Conservation (phyloP, 2,797 vertebrate genomes). For the Dermochelys coriacea region DNA sequence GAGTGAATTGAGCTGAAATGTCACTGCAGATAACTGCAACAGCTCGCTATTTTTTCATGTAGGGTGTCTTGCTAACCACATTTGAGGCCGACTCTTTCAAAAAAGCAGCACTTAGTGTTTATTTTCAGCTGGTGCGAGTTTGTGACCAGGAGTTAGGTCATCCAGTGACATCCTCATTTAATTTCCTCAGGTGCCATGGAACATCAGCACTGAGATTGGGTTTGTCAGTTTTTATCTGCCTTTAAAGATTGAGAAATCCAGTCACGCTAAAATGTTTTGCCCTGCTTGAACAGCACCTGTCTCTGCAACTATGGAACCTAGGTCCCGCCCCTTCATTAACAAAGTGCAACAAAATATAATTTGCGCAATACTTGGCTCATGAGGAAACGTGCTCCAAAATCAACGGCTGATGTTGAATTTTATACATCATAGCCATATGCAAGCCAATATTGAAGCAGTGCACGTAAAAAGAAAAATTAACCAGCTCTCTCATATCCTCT, state of each 20-base stretch:
- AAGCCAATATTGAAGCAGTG: accelerated
- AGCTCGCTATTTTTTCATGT: conserved; percentile 58
- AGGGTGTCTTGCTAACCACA: conserved; percentile 82
- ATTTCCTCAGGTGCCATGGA: conserved; percentile 57
- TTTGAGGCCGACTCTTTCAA: conserved; percentile 49
- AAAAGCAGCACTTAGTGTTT: neutral
- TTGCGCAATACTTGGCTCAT: accelerated
- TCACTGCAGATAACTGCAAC: conserved; percentile 84
- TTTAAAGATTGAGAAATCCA: conserved; percentile 70
- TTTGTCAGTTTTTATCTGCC: conserved; percentile 66
- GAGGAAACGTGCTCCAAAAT: accelerated
- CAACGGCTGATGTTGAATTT: neutral
- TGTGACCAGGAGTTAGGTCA: neutral
- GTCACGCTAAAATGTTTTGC: conserved; percentile 49
- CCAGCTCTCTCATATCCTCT: accelerated
- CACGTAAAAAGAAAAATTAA: accelerated
- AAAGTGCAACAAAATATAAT: neutral
- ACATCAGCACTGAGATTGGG: conserved; percentile 41
- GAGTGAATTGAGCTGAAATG: conserved; percentile 87
- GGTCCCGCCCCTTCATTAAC: conserved; percentile 8
- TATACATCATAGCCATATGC: accelerated
- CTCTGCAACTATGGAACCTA: neutral
- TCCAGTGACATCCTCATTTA: conserved; percentile 51
- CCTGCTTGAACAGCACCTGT: neutral
- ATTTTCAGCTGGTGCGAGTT: conserved; percentile 9